A percentile compares a stretch with the other conserved stretches of the same genome.
Conservation (phyloP, 2,888 invertebrate species). For the Isoperla grammatica region DNA sequence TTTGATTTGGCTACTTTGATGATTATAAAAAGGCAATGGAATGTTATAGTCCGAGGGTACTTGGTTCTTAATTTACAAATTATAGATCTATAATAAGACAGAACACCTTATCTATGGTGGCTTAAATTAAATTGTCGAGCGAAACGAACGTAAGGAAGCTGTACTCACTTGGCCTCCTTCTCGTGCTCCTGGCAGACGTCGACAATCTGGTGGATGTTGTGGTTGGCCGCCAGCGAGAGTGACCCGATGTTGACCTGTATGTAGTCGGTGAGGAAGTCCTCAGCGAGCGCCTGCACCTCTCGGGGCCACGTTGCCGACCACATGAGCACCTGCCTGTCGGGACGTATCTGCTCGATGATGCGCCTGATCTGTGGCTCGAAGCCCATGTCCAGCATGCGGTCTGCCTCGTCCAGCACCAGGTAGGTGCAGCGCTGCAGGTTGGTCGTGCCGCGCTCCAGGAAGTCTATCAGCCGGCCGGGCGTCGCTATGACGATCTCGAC, state of each 20-base stretch:
- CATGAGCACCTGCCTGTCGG: conserved; percentile 68
- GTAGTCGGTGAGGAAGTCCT: conserved; percentile 91
- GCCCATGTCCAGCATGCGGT: conserved; percentile 97
- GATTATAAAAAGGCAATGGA: too few relatives aligned
- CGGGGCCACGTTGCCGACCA: conserved; percentile 99
- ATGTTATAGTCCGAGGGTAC: too few relatives aligned
- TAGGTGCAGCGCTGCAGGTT: conserved; percentile 84
- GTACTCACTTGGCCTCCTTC: conserved; percentile 57
- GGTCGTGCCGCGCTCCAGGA: conserved; percentile 71
- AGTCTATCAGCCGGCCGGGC: conserved; percentile 82
- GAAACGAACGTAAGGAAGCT: too few relatives aligned
- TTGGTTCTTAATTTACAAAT: too few relatives aligned
- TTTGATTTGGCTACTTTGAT: too few relatives aligned
- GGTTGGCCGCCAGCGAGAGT: conserved; percentile 88
- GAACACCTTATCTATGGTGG: too few relatives aligned
- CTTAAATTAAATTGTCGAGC: too few relatives aligned
- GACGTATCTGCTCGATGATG: conserved; percentile 87
- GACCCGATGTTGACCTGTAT: conserved; percentile 96
- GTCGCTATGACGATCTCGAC: conserved; percentile 87
- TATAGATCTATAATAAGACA: too few relatives aligned
- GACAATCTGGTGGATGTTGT: conserved; percentile 93
- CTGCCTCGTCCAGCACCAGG: conserved; percentile 84
- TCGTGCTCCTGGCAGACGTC: conserved; percentile 90
- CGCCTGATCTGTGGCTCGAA: conserved; percentile 95
- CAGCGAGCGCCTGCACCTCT: conserved; percentile 92